These are phyloP conservation scores for Drosophila navojoa DNA, from an alignment of 1,140 invertebrate species.

Conservation along the genomic window DNA sequence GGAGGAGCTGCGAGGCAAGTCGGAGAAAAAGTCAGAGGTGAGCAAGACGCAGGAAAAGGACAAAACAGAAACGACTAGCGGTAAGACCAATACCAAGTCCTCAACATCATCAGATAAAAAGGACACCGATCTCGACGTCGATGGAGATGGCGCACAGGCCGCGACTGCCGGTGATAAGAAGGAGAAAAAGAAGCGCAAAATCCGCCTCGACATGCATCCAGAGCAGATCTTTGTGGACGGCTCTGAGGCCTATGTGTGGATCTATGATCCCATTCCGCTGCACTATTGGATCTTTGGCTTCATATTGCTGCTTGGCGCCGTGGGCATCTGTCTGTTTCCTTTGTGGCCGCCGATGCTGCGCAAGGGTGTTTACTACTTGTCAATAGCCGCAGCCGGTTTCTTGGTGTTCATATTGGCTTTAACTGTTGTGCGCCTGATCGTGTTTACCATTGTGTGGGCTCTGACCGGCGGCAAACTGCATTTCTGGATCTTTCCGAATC, in stretches of 20 bases:
- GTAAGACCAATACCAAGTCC: conserved; percentile 38
- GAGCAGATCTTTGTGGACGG: conserved; percentile 97
- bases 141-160: conserved; percentile 51
- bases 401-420: conserved; percentile 96
- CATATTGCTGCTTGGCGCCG: conserved; percentile 95
- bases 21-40: conserved; percentile 55
- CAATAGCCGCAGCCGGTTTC: conserved; percentile 96
- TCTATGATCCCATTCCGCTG: conserved; percentile 98
- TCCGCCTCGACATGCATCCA: conserved; percentile 97
- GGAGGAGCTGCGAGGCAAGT: conserved; percentile 86
- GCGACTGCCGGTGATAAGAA: conserved; percentile 70
- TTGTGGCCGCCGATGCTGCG: conserved; percentile 97
- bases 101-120: conserved; percentile 39
- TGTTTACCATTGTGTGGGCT: conserved; percentile 96
- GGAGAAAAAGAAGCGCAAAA: conserved; percentile 88
- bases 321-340: conserved; percentile 98
- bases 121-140: conserved; percentile 65
- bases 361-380: conserved; percentile 98
- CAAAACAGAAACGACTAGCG: conserved; percentile 47
- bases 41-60: conserved; percentile 74
- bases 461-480: conserved; percentile 95
- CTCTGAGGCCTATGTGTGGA: conserved; percentile 98
- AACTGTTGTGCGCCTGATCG: conserved; percentile 93
- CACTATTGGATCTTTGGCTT: conserved; percentile 98
- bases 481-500: conserved; percentile 98